phyloP scores from a whole-genome alignment of 2,888 invertebrate genomes.

The Heliconius ismenius region DNA sequence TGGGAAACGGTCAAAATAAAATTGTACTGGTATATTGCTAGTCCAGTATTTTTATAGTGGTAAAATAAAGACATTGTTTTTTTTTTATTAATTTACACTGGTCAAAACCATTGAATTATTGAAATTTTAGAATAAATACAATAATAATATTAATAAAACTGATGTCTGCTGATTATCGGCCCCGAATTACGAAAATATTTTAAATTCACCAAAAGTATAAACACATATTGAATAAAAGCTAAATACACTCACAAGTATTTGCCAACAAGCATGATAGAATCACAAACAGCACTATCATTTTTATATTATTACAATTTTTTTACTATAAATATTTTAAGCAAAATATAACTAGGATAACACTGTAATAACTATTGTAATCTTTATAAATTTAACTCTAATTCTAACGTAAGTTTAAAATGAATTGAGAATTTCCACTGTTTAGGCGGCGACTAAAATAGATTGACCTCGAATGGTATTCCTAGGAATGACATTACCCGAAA shows the following conservation, averaged over 20 bases:
- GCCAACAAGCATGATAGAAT: constrained; percentile 35
- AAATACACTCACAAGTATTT: constrained; percentile 40
- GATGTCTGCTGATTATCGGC: too few species aligned
- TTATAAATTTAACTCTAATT: not conserved
- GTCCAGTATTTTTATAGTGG: too few species aligned
- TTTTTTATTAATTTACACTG: too few species aligned
- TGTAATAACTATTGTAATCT: not conserved
- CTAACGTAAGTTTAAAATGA: not conserved
- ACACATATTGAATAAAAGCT: not conserved
- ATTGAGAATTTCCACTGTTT: constrained; percentile 33
- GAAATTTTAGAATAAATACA: too few species aligned
- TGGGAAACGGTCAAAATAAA: too few species aligned
- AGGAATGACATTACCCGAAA: constrained; percentile 23
- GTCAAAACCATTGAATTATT: too few species aligned
- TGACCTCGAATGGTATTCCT: constrained; percentile 38
- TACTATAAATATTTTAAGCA: not conserved
- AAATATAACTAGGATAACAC: constrained; percentile 3
- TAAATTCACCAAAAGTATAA: too few species aligned
- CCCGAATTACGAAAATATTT: too few species aligned
- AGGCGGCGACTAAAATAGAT: constrained; percentile 40
- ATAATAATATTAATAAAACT: too few species aligned
- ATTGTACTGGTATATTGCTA: too few species aligned
- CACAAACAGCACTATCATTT: constrained; percentile 30
- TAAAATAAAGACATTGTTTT: too few species aligned
- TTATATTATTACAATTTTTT: not conserved